Evolutionary conservation across 1,140 invertebrate species (phyloP).

Genomic region (Steinernema feltiae): DNA sequence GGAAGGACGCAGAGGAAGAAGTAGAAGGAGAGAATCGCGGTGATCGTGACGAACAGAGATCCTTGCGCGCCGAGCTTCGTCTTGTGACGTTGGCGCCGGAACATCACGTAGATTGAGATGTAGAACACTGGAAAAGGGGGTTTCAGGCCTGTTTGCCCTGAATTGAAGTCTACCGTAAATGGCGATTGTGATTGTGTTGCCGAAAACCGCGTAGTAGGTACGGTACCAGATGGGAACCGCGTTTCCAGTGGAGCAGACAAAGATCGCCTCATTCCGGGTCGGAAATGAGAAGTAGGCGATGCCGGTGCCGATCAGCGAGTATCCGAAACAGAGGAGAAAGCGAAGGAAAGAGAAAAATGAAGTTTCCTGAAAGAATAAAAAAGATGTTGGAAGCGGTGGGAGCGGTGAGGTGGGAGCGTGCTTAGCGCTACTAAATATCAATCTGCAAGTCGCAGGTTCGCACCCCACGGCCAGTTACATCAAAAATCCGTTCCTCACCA

Average conservation of each 20-base stretch:
- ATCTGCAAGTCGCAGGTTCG: too few species aligned
- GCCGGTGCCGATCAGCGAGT: neutral
- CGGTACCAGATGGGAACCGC: conserved; percentile 1
- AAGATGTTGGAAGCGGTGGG: too few species aligned
- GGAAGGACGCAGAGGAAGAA: conserved; percentile 2
- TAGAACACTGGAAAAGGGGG: neutral
- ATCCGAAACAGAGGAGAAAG: neutral
- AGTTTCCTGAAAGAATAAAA: neutral
- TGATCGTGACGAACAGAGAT: neutral
- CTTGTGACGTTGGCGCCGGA: neutral
- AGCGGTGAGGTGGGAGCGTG: too few species aligned
- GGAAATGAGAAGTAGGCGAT: neutral
- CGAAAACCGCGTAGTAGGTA: neutral
- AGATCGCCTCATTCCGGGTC: neutral
- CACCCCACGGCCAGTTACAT: too few species aligned
- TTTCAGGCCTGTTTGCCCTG: neutral
- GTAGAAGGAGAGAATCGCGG: neutral
- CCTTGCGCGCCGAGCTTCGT: neutral
- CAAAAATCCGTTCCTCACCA: neutral
- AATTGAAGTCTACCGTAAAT: neutral
- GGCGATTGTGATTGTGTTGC: neutral
- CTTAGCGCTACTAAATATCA: too few species aligned
- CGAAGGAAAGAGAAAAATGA: neutral
- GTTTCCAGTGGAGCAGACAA: neutral
- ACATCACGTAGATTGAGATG: conserved; percentile 1